Evolutionary conservation across 2,888 invertebrate genomes (phyloP), one percentile per base, ranked within the genome.

Genomic region (Ophion ellenae): DNA sequence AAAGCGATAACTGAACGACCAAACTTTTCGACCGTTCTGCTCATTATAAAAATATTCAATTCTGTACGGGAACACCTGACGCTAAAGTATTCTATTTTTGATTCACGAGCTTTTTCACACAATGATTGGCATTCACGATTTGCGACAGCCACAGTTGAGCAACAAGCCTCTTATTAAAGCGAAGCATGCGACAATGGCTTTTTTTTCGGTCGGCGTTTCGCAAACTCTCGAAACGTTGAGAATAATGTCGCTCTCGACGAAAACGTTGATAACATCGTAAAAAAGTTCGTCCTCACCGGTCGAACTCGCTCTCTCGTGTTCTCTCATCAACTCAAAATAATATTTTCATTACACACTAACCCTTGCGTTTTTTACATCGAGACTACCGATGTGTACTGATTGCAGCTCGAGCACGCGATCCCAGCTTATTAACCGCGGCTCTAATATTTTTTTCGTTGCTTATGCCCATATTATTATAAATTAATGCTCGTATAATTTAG

Each of bases 261-360:
- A 79, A 59, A 53, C 53, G 20, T 73, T 64, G 64, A 47, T 74
- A 61, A 63, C 20, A 76, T 81, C 67, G 32, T 69, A 59, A 76
- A 75, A 69, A 47, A 76, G 20, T 76, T n/a, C 32, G 5, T 24
- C 47, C 20, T 32, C 14, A 5, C 3, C 67, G 28, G 20, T 61
- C 32, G 36, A 69, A 63, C 32, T 36, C 53, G 61, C 32, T 64
- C 53, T 63, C 63, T n/a, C 53, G 24, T 61, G 61, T 61, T 61
- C 32, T 24, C 70, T 61, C 61, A 63, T 70, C 61, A 40, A 66
- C 32, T 36, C 36, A 24, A 47, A 70, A 79, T 28, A 79, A 40
- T 70, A 81, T 76, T 81, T 81, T 70, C 63, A 81, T 81, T 76
- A 14, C 53, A 36, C 70, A 53, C 70, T 73, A 74, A 47, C 40